Percentiles rank a stretch among this genome's conserved stretches.
These are phyloP conservation scores for Pionites leucogaster DNA, from an alignment of 2,113 vertebrate genomes.

Conservation along the genomic window DNA sequence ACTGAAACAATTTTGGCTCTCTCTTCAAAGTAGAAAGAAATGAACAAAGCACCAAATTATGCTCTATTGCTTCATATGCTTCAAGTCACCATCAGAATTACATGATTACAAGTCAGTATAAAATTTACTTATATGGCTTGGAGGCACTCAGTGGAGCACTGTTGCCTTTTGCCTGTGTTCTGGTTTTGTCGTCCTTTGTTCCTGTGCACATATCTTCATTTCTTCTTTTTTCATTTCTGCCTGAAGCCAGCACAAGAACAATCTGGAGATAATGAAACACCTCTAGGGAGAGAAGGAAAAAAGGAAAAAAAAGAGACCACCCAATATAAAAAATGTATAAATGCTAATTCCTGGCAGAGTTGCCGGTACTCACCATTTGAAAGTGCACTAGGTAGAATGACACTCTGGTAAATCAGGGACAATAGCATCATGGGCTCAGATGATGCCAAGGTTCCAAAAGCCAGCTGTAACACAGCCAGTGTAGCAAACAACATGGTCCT, in stretches of 20 bases:
- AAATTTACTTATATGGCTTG: slow-evolving; percentile 20
- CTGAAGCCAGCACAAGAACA: background rate
- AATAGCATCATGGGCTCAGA: background rate
- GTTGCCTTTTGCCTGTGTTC: background rate
- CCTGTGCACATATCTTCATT: background rate
- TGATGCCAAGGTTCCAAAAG: background rate
- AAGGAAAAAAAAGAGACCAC: background rate
- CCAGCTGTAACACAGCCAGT: background rate
- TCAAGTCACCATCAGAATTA: background rate
- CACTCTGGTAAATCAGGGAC: background rate
- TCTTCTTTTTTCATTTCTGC: background rate
- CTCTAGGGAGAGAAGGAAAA: background rate
- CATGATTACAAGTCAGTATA: background rate
- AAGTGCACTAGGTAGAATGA: background rate
- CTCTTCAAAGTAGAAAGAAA: background rate
- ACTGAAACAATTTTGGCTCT: background rate
- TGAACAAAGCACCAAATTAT: background rate
- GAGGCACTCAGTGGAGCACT: background rate
- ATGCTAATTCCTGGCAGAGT: background rate
- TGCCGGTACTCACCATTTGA: background rate
- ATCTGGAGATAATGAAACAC: background rate
- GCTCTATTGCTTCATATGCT: background rate
- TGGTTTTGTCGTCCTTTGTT: background rate
- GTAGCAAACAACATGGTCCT: background rate
- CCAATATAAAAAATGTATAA: background rate